Base-by-base conservation (phyloP, 2,797 vertebrate genomes). In the Discoglossus pictus region DNA sequence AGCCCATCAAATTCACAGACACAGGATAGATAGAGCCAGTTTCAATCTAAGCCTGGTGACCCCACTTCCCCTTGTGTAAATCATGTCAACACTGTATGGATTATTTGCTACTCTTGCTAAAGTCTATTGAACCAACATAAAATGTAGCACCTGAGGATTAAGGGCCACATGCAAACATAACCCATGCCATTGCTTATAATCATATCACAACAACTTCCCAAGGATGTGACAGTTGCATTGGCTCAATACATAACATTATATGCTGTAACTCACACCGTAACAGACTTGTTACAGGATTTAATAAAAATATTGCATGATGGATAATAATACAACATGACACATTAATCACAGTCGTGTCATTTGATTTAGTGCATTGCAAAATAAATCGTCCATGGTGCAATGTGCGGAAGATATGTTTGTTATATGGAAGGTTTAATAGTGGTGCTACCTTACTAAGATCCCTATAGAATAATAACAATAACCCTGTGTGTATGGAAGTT, bases 321-420 rank as follows among this genome's bases (percentile, higher is more conserved):
- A 66, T 48, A 20, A 15, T 48, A 56, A 58, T 35, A 21, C 34
- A 39, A 20, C 31, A 38, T 58, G 52, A 27, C 52, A 21, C 17
- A 39, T 18, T 47, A 23, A 65, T 38, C 52, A 47, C 52, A 48
- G 46, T 51, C 11, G 25, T 44, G 34, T 54, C 39, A n/a, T n/a
- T n/a, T n/a, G n/a, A n/a, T n/a, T n/a, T n/a, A n/a, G n/a, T n/a
- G n/a, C n/a, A n/a, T n/a, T n/a, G n/a, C n/a, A n/a, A n/a, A n/a
- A n/a, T n/a, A n/a, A n/a, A n/a, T n/a, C n/a, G n/a, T n/a, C n/a
- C n/a, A n/a, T n/a, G n/a, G n/a, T n/a, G n/a, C n/a, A n/a, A n/a
- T n/a, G n/a, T n/a, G n/a, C n/a, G n/a, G n/a, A n/a, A n/a, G n/a
- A n/a, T n/a, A n/a, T n/a, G n/a, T n/a, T n/a, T n/a, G n/a, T n/a